Evolutionary conservation across 2,113 vertebrate species (phyloP).

Genomic region (Sapayoa aenigma): DNA sequence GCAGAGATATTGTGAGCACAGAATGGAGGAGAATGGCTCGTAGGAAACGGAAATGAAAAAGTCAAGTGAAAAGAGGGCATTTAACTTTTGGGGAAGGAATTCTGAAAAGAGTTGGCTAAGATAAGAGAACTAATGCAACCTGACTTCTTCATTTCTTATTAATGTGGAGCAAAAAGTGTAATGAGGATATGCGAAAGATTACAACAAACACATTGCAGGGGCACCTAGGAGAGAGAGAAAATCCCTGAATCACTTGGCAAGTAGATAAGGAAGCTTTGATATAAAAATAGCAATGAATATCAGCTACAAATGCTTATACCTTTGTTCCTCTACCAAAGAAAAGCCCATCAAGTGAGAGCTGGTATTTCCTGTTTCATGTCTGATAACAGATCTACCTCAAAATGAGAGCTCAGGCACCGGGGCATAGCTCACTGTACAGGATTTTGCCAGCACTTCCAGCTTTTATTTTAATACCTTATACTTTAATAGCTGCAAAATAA

Average conservation of each 20-base stretch:
- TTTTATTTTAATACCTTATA: not conserved
- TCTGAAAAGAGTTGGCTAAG: not conserved
- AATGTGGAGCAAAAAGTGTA: slow-evolving; percentile 23
- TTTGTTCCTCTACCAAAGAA: slow-evolving; percentile 34
- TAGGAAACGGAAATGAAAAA: not conserved
- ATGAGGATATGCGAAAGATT: slow-evolving; percentile 16
- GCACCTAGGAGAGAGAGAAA: slow-evolving; percentile 22
- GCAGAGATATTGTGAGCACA: not conserved
- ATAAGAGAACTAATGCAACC: slow-evolving; percentile 11
- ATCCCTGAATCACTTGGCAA: slow-evolving; percentile 33
- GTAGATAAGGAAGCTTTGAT: slow-evolving; percentile 45
- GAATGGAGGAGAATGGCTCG: not conserved
- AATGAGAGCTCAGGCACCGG: not conserved
- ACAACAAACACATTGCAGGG: slow-evolving; percentile 29
- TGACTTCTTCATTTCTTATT: slow-evolving; percentile 44
- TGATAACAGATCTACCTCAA: not conserved
- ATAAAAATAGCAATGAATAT: slow-evolving; percentile 35
- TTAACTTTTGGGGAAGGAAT: not conserved
- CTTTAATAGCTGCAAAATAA: not conserved
- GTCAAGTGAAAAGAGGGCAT: not conserved
- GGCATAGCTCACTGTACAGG: not conserved
- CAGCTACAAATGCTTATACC: not conserved
- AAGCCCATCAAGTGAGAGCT: not conserved
- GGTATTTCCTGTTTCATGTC: slow-evolving; percentile 4
- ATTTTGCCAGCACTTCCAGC: not conserved